phyloP scores from a whole-genome alignment of 37 sponge, comb jelly and placozoan genomes.

The Cliona cf. orientalis region DNA sequence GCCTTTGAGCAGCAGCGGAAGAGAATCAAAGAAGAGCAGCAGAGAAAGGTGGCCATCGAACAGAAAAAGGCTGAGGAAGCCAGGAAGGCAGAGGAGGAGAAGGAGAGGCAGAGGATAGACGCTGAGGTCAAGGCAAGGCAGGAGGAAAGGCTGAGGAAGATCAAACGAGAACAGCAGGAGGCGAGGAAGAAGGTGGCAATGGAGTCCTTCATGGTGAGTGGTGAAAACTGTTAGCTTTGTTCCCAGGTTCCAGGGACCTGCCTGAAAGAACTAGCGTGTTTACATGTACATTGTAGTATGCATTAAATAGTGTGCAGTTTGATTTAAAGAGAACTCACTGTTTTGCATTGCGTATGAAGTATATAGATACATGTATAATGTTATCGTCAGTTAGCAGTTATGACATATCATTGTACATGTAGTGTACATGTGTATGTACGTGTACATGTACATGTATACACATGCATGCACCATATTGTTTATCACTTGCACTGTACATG shows the following conservation, averaged over 20 bases:
- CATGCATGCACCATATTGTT: background rate
- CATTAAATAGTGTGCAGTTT: no score
- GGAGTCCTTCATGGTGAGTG: background rate
- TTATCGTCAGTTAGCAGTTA: no score
- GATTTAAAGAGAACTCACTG: no score
- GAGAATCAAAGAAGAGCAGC: slow-evolving; percentile 14
- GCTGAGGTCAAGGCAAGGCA: slow-evolving; percentile 36
- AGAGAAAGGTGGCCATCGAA: slow-evolving; percentile 14
- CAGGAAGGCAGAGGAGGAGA: slow-evolving; percentile 25
- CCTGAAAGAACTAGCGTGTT: no score
- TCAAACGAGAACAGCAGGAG: slow-evolving; percentile 20
- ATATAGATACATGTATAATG: no score
- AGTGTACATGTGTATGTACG: no score
- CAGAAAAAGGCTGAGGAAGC: slow-evolving; percentile 8
- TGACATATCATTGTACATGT: no score
- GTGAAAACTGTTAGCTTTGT: no score
- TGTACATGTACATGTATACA: no score
- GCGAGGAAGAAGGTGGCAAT: slow-evolving; percentile 29
- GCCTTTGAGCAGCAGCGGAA: slow-evolving; percentile 28
- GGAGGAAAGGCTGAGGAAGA: slow-evolving; percentile 50
- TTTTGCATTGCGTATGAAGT: no score
- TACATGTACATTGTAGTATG: no score
- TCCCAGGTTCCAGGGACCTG: no score
- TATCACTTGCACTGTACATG: background rate
- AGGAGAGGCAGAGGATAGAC: slow-evolving; percentile 28